Percentiles rank a stretch among this genome's conserved stretches.
These are phyloP conservation scores for Oreochromis niloticus DNA, from an alignment of 2,113 vertebrate genomes.

Conservation along the genomic window DNA sequence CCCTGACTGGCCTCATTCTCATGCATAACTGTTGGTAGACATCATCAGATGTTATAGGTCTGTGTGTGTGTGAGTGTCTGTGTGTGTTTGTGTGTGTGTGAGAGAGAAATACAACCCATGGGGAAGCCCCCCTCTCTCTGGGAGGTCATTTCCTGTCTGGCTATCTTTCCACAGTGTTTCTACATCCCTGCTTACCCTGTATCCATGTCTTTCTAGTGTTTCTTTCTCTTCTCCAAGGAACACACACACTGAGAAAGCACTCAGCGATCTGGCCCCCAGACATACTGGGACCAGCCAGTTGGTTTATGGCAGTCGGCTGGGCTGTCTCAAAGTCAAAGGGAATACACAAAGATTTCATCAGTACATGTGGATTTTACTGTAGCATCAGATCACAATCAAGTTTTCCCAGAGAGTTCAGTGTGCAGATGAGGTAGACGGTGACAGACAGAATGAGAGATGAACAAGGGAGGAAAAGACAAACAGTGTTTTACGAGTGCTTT, in stretches of 20 bases:
- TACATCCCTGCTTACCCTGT: neutral
- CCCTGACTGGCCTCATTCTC: neutral
- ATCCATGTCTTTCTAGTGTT: neutral
- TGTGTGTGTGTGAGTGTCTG: neutral
- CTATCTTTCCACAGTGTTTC: conserved; percentile 1
- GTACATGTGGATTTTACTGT: neutral
- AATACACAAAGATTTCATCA: neutral
- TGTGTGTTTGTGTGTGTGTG: conserved; percentile 15
- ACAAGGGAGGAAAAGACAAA: neutral
- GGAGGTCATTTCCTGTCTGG: conserved; percentile 62
- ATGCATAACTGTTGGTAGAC: conserved; percentile 37
- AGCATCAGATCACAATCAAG: neutral
- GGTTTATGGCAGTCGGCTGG: conserved; percentile 18
- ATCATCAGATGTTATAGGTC: conserved; percentile 27
- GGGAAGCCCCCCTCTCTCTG: conserved; percentile 45
- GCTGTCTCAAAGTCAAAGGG: neutral
- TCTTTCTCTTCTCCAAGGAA: conserved; percentile 11
- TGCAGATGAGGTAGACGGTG: neutral
- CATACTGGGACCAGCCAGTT: neutral
- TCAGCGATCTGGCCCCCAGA: neutral
- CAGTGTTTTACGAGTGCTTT: neutral
- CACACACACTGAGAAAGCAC: conserved; percentile 36
- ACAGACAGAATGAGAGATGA: neutral
- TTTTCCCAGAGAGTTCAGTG: neutral
- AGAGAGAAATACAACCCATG: conserved; percentile 33